Base-by-base conservation (phyloP, 1,140 invertebrate species). In the Drosophila parabipectinata region DNA sequence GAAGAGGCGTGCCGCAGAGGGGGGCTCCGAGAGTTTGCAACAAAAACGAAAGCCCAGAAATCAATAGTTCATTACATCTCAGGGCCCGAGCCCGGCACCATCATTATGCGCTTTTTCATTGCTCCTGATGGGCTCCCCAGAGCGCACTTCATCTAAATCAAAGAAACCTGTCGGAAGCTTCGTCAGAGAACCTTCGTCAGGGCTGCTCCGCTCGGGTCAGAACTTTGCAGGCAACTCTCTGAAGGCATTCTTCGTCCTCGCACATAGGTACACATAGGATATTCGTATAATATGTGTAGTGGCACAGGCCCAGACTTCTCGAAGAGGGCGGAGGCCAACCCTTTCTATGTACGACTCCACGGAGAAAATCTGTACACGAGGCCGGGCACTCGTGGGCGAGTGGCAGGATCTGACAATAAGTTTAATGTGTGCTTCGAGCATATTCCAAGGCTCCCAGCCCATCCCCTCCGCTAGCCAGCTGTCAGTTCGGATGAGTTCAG, bases 351-450 rank as follows among this genome's bases (percentile, higher is more conserved):
- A 72, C 50, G 69, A 9, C 64, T 72, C 74, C 61, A 51, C 67
- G 75, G 63, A 79, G 72, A 59, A 69, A 84, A 87, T 84, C 81
- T 87, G 73, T 51, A 62, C 81, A 80, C 72, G 81, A 79, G 57
- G 73, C 57, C 57, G 57, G 55, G 76, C 67, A 79, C 69, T 74
- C 62, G 77, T 72, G 18, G 62, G 51, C 14, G 10, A 12, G 15
- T 15, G 26, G 30, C 30, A 15, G 12, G n/a, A 53, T 61, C 56
- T 58, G 60, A 79, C 84, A 90, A 90, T 90, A 90, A 90, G 85
- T 90, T 85, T 85, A 90, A 90, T 90, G 78, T 90, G 74, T 90
- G 83, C 79, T 85, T 18, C 56, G 61, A 90, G 87, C 85, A 89
- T 90, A 89, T 89, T 89, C 81, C 72, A 78, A 81, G 80, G 52